These are phyloP conservation scores for Hydropsyche betteni DNA, from an alignment of 2,888 invertebrate species.

Conservation along the genomic window DNA sequence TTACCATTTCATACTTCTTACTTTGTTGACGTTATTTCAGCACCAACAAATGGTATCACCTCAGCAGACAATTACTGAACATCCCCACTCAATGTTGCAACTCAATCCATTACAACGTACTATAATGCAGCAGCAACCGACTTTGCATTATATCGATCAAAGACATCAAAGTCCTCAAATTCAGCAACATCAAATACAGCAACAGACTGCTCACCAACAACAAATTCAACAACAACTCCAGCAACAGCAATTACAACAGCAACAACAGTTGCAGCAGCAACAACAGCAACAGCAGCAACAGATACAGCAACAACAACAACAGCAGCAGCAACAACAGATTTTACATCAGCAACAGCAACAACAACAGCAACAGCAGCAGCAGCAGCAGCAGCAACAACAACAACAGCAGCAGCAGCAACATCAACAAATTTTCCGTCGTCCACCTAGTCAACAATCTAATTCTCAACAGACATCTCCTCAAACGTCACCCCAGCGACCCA, in stretches of 20 bases:
- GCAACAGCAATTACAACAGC: slow-evolving; percentile 44
- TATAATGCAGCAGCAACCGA: slow-evolving; percentile 46
- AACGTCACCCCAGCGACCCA: slow-evolving; percentile 41
- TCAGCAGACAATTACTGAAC: slow-evolving; percentile 42
- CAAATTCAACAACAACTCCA: slow-evolving; percentile 49
- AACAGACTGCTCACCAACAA: slow-evolving; percentile 52
- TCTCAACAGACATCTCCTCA: slow-evolving; percentile 39
- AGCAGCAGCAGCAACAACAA: slow-evolving; percentile 54
- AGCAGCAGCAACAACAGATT: slow-evolving; percentile 53
- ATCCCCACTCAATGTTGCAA: slow-evolving; percentile 51
- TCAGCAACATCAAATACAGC: slow-evolving; percentile 54
- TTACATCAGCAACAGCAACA: slow-evolving; percentile 57
- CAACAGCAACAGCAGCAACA: slow-evolving; percentile 56
- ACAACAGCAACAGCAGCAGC: slow-evolving; percentile 46
- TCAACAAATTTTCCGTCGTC: slow-evolving; percentile 38
- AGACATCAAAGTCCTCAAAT: slow-evolving; percentile 47
- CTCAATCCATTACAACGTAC: slow-evolving; percentile 50
- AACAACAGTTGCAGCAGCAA: slow-evolving; percentile 45
- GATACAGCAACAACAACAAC: slow-evolving; percentile 55
- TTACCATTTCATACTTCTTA: neutral
- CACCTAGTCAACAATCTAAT: slow-evolving; percentile 29
- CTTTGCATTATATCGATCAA: slow-evolving; percentile 51
- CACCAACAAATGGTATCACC: slow-evolving; percentile 51
- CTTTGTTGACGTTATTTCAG: slow-evolving; percentile 53
- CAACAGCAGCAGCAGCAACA: slow-evolving; percentile 56